These are phyloP conservation scores for Cottus gobio DNA, from an alignment of 2,113 vertebrate genomes.

Conservation along the genomic window DNA sequence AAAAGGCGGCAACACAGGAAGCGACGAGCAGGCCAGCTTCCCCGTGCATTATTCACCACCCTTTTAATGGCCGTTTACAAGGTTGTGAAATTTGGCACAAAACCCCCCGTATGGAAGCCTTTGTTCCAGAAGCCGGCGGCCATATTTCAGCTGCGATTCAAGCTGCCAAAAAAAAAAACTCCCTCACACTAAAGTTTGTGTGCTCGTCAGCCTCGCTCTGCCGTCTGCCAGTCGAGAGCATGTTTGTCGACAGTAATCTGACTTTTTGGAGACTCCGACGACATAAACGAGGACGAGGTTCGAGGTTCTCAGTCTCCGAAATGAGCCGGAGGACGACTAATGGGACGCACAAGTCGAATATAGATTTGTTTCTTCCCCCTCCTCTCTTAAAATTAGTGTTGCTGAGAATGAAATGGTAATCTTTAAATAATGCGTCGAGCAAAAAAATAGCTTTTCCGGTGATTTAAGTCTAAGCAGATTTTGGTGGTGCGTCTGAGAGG, in stretches of 20 bases:
- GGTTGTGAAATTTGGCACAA: slow-evolving; percentile 53
- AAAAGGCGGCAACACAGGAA: slow-evolving; percentile 14
- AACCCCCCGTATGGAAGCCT: slow-evolving; percentile 17
- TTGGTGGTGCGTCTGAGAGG: slow-evolving; percentile 20
- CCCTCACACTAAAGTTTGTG: slow-evolving; percentile 37
- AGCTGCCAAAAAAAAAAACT: slow-evolving; percentile 27
- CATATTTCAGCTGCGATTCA: slow-evolving; percentile 33
- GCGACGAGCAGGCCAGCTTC: slow-evolving; percentile 36
- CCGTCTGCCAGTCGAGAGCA: slow-evolving; percentile 11
- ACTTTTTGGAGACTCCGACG: not conserved
- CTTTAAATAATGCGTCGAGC: slow-evolving; percentile 38
- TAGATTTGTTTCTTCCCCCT: not conserved
- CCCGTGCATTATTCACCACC: slow-evolving; percentile 64
- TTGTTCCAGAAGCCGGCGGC: slow-evolving; percentile 49
- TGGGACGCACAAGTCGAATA: not conserved
- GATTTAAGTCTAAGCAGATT: slow-evolving; percentile 21
- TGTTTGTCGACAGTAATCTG: not conserved
- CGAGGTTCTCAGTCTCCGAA: not conserved
- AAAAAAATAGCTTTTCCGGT: slow-evolving; percentile 28
- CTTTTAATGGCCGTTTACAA: slow-evolving; percentile 60
- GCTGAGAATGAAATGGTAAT: slow-evolving; percentile 29
- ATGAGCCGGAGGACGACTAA: not conserved
- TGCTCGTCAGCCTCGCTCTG: not conserved
- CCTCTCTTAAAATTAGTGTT: not conserved
- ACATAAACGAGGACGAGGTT: not conserved